These are phyloP conservation scores for Drosophila melanosoma DNA, from an alignment of 2,888 invertebrate species.

Conservation along the genomic window DNA sequence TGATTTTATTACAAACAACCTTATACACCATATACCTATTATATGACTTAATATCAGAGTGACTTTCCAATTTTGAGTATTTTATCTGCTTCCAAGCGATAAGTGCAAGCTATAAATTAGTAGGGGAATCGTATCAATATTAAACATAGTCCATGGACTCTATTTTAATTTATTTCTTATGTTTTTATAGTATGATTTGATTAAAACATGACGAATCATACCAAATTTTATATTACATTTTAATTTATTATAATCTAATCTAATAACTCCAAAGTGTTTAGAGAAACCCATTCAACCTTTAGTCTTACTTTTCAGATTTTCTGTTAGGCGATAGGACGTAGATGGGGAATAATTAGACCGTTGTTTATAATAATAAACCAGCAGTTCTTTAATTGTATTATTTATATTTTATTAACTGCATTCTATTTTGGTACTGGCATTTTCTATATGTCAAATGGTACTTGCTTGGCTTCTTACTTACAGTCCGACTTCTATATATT, in stretches of 20 bases:
- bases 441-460: constrained; percentile 23
- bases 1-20: neutral
- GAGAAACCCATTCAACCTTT: neutral
- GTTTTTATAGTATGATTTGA: neutral
- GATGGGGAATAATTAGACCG: neutral
- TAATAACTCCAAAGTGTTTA: neutral
- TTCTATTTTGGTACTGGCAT: constrained; percentile 16
- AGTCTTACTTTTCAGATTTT: neutral
- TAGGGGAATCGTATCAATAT: neutral
- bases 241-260: neutral
- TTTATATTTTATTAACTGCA: constrained; percentile 9
- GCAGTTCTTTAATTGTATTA: constrained; percentile 30
- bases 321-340: neutral
- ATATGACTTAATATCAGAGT: no score
- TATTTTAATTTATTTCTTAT: neutral
- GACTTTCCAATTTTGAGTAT: neutral
- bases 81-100: neutral
- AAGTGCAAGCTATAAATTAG: neutral
- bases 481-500: neutral
- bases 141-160: neutral
- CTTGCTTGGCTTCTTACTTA: constrained; percentile 41
- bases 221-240: neutral
- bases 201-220: neutral
- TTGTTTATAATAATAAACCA: constrained; percentile 25
- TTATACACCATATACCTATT: neutral